A percentile compares a stretch with the other conserved stretches of the same genome.
phyloP scores from a whole-genome alignment of 2,888 invertebrate species.

The Schrankia costaestrigalis region DNA sequence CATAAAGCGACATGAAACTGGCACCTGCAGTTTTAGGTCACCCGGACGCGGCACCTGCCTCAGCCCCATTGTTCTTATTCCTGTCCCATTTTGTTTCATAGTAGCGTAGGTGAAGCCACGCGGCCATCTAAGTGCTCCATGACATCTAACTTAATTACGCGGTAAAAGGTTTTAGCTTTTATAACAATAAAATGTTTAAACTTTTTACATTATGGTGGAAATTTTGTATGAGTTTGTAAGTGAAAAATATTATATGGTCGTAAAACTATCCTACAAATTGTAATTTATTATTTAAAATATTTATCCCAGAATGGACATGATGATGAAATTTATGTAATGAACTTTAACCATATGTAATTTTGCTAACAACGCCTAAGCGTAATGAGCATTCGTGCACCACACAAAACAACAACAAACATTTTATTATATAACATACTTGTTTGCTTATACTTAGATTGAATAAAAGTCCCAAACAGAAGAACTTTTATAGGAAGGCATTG shows the following conservation, averaged over 20 bases:
- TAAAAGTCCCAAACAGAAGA: too few relatives aligned
- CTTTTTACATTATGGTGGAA: too few relatives aligned
- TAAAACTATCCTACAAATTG: not conserved
- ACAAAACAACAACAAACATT: too few relatives aligned
- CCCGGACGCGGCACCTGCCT: conserved; percentile 50
- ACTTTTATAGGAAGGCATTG: too few relatives aligned
- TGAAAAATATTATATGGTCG: not conserved
- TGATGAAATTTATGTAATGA: too few relatives aligned
- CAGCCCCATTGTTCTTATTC: conserved; percentile 49
- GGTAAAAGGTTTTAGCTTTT: conserved; percentile 10
- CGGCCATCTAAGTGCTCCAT: conserved; percentile 25
- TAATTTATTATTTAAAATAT: too few relatives aligned
- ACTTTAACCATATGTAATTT: too few relatives aligned
- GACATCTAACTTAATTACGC: conserved; percentile 20
- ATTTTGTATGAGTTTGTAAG: not conserved
- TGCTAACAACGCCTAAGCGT: too few relatives aligned
- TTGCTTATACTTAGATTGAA: too few relatives aligned
- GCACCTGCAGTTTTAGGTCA: conserved; percentile 74
- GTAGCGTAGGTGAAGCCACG: conserved; percentile 29
- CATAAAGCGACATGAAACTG: conserved; percentile 42
- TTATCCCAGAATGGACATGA: not conserved
- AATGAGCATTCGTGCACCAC: too few relatives aligned
- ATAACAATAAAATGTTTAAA: conserved; percentile 14
- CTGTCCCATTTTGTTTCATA: conserved; percentile 32
- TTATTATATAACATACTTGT: too few relatives aligned